A percentile compares a stretch with the other conserved stretches of the same genome.
Evolutionary conservation across 1,140 invertebrate species (phyloP).

Genomic region (Cataglyphis hispanica): DNA sequence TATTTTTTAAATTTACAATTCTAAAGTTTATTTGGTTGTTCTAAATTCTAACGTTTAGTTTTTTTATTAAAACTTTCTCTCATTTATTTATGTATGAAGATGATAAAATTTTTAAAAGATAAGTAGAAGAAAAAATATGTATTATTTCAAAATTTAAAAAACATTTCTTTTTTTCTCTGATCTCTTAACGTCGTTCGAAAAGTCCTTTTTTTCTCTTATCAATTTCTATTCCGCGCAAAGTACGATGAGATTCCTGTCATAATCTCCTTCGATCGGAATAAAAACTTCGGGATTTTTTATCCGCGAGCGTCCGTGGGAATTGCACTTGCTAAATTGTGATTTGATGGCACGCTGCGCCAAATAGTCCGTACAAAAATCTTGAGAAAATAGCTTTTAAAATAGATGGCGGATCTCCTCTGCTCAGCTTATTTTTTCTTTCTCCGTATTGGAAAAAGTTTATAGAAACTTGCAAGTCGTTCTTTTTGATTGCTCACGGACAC

Average conservation of each 20-base stretch:
- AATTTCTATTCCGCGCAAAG: background rate
- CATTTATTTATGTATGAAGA: constrained; percentile 7
- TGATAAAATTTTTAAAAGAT: background rate
- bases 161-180: constrained; percentile 2
- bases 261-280: constrained; percentile 27
- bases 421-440: background rate
- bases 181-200: background rate
- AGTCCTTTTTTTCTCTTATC: background rate
- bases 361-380: constrained; percentile 72
- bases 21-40: no score
- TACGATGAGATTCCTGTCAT: background rate
- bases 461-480: constrained; percentile 42
- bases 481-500: constrained; percentile 54
- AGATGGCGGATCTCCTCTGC: constrained; percentile 27
- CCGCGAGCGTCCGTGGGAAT: constrained; percentile 35
- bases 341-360: constrained; percentile 39
- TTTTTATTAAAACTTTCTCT: background rate
- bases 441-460: constrained; percentile 34
- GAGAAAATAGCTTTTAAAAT: constrained; percentile 71
- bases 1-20: background rate
- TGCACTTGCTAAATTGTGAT: constrained; percentile 41
- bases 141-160: constrained; percentile 24
- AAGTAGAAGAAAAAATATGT: constrained; percentile 9
- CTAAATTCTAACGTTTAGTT: background rate
- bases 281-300: constrained; percentile 26